Conservation (phyloP, 2,888 invertebrate genomes). For the Campopleginae sp. region DNA sequence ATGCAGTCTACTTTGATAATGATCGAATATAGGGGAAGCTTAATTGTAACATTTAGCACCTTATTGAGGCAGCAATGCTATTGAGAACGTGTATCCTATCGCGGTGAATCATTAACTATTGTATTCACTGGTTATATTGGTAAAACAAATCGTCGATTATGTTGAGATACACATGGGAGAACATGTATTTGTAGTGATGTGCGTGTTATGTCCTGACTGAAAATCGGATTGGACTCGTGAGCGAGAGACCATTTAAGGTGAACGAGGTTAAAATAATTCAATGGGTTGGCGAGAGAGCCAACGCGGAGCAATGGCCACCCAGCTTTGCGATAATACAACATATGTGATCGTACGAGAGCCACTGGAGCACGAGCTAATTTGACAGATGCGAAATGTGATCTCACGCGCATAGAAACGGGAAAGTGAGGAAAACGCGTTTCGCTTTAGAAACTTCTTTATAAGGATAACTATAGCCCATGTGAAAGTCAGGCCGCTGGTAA, state of each 20-base stretch:
- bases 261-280: constrained; percentile 68
- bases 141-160: constrained; percentile 10
- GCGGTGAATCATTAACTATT: background rate
- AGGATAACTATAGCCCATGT: constrained; percentile 48
- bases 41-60: background rate
- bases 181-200: background rate
- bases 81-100: background rate
- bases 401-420: constrained; percentile 47
- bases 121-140: constrained; percentile 11
- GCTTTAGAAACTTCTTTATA: constrained; percentile 59
- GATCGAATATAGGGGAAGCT: background rate
- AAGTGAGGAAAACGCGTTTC: constrained; percentile 67
- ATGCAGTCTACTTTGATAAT: background rate
- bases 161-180: background rate
- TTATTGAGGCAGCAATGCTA: background rate
- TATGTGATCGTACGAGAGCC: background rate
- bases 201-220: background rate
- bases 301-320: background rate
- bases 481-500: constrained; percentile 40
- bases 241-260: constrained; percentile 60
- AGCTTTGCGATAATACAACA: constrained; percentile 5
- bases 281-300: constrained; percentile 44
- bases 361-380: constrained; percentile 63
- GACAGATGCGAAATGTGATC: constrained; percentile 64
- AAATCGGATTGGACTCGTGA: constrained; percentile 53